These are phyloP conservation scores for Gymnopithys bicolor DNA, from an alignment of 2,797 vertebrate species.

Conservation along the genomic window DNA sequence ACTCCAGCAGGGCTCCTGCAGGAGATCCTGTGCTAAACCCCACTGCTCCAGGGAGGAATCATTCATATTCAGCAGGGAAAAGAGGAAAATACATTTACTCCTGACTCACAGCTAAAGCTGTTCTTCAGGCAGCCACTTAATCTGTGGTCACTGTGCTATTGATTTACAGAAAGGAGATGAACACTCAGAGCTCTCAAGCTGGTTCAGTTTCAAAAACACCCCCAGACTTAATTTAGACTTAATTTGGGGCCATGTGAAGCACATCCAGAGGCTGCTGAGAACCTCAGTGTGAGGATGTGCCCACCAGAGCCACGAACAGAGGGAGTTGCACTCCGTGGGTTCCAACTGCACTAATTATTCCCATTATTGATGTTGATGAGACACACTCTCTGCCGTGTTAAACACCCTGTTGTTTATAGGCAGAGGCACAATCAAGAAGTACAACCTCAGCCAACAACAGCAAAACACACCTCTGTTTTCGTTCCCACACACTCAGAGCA, in stretches of 20 bases:
- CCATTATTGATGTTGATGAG: not conserved
- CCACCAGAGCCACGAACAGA: not conserved
- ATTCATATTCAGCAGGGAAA: constrained; percentile 41
- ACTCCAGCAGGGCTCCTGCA: not conserved
- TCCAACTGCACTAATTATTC: not conserved
- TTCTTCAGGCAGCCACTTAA: constrained; percentile 42
- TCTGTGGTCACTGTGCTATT: constrained; percentile 24
- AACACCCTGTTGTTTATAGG: not conserved
- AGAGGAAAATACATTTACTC: constrained; percentile 39
- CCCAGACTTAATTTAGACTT: not conserved
- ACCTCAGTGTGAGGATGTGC: not conserved
- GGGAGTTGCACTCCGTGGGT: not conserved
- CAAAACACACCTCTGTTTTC: fast-evolving
- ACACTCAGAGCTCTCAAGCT: not conserved
- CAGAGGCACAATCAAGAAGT: not conserved
- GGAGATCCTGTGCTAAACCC: not conserved
- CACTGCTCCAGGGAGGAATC: not conserved
- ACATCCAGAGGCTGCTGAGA: not conserved
- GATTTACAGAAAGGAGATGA: not conserved
- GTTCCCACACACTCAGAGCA: not conserved
- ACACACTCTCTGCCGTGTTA: not conserved
- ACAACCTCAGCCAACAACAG: not conserved
- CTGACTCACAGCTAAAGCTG: constrained; percentile 29
- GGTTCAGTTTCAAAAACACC: not conserved
- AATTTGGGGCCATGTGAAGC: not conserved